phyloP scores from a whole-genome alignment of 2,888 invertebrate species.

The Papilio elwesi region DNA sequence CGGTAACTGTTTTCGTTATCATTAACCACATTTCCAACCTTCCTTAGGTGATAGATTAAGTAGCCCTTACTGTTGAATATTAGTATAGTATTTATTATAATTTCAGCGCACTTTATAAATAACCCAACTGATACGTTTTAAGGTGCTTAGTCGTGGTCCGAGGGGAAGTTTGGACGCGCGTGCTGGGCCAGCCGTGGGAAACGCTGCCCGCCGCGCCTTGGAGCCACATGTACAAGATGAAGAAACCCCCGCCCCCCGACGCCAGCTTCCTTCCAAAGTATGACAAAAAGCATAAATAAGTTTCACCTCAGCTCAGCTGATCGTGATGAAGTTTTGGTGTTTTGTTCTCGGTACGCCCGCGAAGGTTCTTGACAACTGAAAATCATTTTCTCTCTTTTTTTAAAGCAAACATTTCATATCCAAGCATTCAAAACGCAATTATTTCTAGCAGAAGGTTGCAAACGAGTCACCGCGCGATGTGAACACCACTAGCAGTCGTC shows the following conservation, averaged over 20 bases:
- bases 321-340: not conserved
- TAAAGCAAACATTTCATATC: too few relatives aligned
- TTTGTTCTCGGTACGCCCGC: too few relatives aligned
- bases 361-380: too few relatives aligned
- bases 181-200: slow-evolving; percentile 79
- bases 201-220: slow-evolving; percentile 75
- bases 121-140: slow-evolving; percentile 14
- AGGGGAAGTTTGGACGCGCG: slow-evolving; percentile 78
- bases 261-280: slow-evolving; percentile 64
- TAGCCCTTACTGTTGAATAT: not conserved
- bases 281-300: slow-evolving; percentile 36
- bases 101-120: too few relatives aligned
- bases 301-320: not conserved
- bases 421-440: too few relatives aligned
- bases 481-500: too few relatives aligned
- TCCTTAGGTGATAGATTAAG: too few relatives aligned
- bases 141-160: slow-evolving; percentile 76
- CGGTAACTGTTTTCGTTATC: slow-evolving; percentile 53
- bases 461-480: too few relatives aligned
- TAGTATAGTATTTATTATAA: not conserved
- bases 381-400: too few relatives aligned
- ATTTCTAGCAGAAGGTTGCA: too few relatives aligned
- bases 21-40: not conserved
- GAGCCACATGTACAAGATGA: slow-evolving; percentile 83
- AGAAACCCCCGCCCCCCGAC: slow-evolving; percentile 72